A percentile compares a stretch with the other conserved stretches of the same genome.
phyloP scores from a whole-genome alignment of 2,113 vertebrate genomes.

The Burhinus oedicnemus region DNA sequence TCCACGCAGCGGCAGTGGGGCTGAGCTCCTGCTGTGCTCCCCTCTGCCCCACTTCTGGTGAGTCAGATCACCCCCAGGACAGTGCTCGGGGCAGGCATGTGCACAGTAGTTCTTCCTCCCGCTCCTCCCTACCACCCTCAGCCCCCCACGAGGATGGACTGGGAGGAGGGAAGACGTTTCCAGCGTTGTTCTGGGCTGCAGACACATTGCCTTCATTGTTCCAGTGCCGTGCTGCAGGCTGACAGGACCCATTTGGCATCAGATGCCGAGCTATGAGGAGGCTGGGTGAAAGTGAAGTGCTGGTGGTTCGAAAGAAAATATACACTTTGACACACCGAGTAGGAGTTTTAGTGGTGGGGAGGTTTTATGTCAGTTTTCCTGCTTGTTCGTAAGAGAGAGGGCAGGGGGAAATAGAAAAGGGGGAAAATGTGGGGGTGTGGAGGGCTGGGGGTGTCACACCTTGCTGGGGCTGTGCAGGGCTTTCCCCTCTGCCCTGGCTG shows the following conservation, averaged over 20 bases:
- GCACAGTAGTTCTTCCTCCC: not conserved
- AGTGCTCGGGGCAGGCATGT: accelerated
- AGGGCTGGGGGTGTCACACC: not conserved
- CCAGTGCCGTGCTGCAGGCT: accelerated
- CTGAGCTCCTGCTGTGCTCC: not conserved
- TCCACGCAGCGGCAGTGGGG: not conserved
- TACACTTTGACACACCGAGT: accelerated
- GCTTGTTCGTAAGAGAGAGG: not conserved
- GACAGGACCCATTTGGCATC: not conserved
- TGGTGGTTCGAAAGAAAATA: accelerated
- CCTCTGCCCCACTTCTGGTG: not conserved
- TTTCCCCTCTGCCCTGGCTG: not conserved
- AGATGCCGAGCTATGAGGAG: accelerated
- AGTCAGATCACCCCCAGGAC: not conserved
- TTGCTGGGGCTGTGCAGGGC: accelerated
- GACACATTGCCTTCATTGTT: accelerated
- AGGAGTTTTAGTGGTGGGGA: not conserved
- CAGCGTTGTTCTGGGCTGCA: accelerated
- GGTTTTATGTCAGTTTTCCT: not conserved
- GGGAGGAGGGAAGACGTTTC: not conserved
- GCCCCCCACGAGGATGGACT: accelerated
- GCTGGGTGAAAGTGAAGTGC: not conserved
- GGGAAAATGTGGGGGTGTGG: not conserved
- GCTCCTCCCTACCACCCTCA: not conserved
- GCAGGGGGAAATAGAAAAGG: not conserved